These are phyloP conservation scores for Digitonthophagus gazella DNA, from an alignment of 2,888 invertebrate genomes.

Conservation along the genomic window DNA sequence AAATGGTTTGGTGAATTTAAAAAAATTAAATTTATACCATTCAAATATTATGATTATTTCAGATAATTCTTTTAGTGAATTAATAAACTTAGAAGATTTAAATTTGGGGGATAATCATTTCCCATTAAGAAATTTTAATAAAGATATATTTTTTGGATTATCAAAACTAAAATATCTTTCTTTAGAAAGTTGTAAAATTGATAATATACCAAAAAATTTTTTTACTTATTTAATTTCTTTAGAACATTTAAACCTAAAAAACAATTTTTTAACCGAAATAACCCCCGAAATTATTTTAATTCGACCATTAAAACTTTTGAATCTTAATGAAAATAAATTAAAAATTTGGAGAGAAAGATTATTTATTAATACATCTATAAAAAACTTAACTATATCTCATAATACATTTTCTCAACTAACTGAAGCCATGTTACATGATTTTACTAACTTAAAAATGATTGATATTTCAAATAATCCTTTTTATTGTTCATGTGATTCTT, in stretches of 20 bases:
- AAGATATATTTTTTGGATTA: conserved; percentile 54
- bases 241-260: conserved; percentile 54
- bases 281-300: conserved; percentile 52
- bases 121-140: conserved; percentile 36
- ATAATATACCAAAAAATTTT: conserved; percentile 49
- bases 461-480: conserved; percentile 57
- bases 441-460: conserved; percentile 52
- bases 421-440: conserved; percentile 59
- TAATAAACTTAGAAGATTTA: conserved; percentile 52
- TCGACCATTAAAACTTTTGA: conserved; percentile 51
- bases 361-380: conserved; percentile 51
- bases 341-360: conserved; percentile 56
- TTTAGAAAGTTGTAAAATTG: conserved; percentile 56
- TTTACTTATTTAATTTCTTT: conserved; percentile 56
- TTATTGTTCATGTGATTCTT: conserved; percentile 54
- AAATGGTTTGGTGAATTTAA: conserved; percentile 53
- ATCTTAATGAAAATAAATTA: conserved; percentile 56
- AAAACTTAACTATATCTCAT: conserved; percentile 50
- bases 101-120: conserved; percentile 59
- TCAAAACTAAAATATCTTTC: conserved; percentile 53
- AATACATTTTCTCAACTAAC: conserved; percentile 60
- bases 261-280: conserved; percentile 54
- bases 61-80: conserved; percentile 51
- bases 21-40: conserved; percentile 55
- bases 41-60: conserved; percentile 56